Evolutionary conservation across 1,140 invertebrate genomes (phyloP).

Genomic region (Rhopalosiphum padi): DNA sequence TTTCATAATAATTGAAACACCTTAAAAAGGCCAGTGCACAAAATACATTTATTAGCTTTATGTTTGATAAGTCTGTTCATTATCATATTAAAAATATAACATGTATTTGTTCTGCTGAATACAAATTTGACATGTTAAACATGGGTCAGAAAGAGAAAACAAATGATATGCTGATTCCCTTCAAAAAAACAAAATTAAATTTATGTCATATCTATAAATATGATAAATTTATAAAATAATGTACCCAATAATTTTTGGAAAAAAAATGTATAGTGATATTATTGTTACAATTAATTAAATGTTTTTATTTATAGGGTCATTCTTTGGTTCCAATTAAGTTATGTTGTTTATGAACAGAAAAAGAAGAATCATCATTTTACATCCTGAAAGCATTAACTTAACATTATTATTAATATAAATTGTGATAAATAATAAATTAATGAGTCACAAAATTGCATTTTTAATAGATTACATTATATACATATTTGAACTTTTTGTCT

Average conservation of each 20-base stretch:
- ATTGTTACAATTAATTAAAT: not conserved
- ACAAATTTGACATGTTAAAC: not conserved
- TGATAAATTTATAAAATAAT: not conserved
- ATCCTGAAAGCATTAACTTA: not conserved
- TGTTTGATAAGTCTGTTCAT: not conserved
- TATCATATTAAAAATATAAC: not conserved
- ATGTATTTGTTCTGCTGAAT: not conserved
- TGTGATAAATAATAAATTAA: constrained; percentile 3
- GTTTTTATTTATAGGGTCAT: constrained; percentile 36
- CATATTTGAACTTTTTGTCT: constrained; percentile 36
- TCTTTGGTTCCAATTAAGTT: not conserved
- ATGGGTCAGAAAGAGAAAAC: not conserved
- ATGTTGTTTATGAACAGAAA: not conserved
- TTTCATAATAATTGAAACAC: not conserved
- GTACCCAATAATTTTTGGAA: not conserved
- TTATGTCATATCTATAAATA: too few species aligned
- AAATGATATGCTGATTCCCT: not conserved
- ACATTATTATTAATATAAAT: constrained; percentile 7
- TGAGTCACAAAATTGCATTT: constrained; percentile 30
- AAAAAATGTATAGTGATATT: not conserved
- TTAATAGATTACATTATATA: constrained; percentile 62
- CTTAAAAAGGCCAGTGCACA: not conserved
- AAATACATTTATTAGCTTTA: not conserved
- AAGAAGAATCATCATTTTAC: not conserved
- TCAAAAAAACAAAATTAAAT: not conserved